phyloP scores from a whole-genome alignment of 2,888 invertebrate genomes.

The Glyphotaelius pellucidus region DNA sequence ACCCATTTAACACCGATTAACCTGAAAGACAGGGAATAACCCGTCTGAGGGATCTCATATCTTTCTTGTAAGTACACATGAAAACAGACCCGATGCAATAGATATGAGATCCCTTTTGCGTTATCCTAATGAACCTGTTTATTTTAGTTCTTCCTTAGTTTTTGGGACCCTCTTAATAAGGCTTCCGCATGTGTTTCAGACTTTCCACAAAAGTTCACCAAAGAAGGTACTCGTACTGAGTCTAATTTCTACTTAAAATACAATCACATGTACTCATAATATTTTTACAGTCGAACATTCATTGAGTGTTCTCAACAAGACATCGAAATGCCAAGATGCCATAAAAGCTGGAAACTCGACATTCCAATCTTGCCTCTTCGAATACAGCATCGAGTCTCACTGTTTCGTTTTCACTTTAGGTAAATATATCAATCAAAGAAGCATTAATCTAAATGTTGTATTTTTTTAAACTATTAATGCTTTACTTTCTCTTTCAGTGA shows the following conservation, averaged over 20 bases:
- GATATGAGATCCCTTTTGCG: too few relatives aligned
- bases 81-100: too few relatives aligned
- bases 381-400: constrained; percentile 63
- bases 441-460: not conserved
- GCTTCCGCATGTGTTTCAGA: not conserved
- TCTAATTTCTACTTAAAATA: not conserved
- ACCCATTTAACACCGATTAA: too few relatives aligned
- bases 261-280: not conserved
- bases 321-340: constrained; percentile 50
- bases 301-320: constrained; percentile 59
- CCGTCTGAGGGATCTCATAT: not conserved
- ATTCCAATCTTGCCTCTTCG: constrained; percentile 54
- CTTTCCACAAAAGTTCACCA: not conserved
- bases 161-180: not conserved
- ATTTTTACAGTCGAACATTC: constrained; percentile 62
- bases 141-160: not conserved
- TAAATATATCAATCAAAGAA: constrained; percentile 15
- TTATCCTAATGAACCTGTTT: not conserved
- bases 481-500: constrained; percentile 47
- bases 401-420: constrained; percentile 60
- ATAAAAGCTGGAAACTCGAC: constrained; percentile 54
- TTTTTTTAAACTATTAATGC: not conserved
- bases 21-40: too few relatives aligned
- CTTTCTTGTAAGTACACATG: too few relatives aligned
- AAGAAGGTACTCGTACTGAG: not conserved